phyloP scores from a whole-genome alignment of 2,797 vertebrate genomes.

The Acanthurus lineatus region DNA sequence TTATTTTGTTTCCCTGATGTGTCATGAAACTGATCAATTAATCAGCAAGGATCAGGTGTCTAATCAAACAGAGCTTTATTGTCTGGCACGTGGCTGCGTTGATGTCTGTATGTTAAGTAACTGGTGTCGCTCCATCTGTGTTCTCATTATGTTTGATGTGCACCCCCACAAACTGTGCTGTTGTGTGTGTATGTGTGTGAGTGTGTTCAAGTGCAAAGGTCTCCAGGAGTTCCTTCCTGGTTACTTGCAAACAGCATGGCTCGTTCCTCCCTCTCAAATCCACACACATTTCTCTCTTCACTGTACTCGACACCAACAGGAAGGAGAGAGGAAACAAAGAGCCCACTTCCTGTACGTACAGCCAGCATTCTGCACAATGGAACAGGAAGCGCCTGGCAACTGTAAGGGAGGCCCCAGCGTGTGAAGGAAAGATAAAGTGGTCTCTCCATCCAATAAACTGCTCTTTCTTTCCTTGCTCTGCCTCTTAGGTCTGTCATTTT shows the following conservation, averaged over 20 bases:
- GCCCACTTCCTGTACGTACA: conserved; percentile 79
- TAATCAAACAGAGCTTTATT: conserved; percentile 52
- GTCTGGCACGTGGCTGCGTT: conserved; percentile 31
- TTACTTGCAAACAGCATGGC: conserved; percentile 64
- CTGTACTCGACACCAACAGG: conserved; percentile 70
- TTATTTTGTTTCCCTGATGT: conserved; percentile 58
- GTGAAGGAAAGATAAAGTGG: conserved; percentile 78
- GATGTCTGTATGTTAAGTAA: conserved; percentile 38
- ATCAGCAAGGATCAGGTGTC: conserved; percentile 72
- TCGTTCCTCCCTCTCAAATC: conserved; percentile 54
- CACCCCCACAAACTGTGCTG: not conserved
- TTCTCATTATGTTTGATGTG: conserved; percentile 30
- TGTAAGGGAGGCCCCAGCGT: conserved; percentile 69
- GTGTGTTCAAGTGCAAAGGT: conserved; percentile 51
- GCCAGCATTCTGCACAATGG: conserved; percentile 77
- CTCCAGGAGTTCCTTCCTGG: conserved; percentile 69
- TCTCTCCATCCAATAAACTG: conserved; percentile 57
- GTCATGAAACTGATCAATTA: conserved; percentile 62
- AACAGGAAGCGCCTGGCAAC: conserved; percentile 81
- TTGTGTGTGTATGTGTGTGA: conserved; percentile 9
- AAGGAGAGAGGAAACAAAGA: conserved; percentile 83
- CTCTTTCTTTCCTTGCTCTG: conserved; percentile 41
- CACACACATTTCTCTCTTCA: conserved; percentile 56
- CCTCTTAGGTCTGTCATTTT: conserved; percentile 55
- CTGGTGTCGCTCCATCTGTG: conserved; percentile 49